A percentile compares a stretch with the other conserved stretches of the same genome.
Evolutionary conservation across 2,113 vertebrate species (phyloP).

Genomic region (Loxodonta africana): DNA sequence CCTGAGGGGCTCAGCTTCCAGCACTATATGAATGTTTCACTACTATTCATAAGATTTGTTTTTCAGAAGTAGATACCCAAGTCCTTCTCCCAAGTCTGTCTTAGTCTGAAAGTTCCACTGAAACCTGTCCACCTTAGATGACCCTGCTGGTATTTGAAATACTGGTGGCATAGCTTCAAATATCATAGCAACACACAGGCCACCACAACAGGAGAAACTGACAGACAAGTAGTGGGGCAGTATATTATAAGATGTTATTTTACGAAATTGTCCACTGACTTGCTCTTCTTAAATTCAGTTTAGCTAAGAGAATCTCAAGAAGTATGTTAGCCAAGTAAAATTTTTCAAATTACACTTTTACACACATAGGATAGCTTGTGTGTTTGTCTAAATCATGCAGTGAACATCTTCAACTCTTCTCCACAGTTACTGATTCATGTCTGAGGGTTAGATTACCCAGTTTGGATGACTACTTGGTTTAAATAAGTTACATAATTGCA

Average conservation of each 20-base stretch:
- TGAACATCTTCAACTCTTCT: not conserved
- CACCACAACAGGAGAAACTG: too few species aligned
- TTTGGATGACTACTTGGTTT: conserved; percentile 42
- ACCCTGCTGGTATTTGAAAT: too few species aligned
- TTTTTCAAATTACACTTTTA: conserved; percentile 10
- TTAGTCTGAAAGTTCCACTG: too few species aligned
- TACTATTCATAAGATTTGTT: too few species aligned
- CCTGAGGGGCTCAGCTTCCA: too few species aligned
- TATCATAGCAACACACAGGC: too few species aligned
- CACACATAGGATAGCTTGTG: not conserved
- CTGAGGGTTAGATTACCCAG: not conserved
- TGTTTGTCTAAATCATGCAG: not conserved
- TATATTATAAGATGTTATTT: not conserved
- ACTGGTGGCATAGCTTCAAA: too few species aligned
- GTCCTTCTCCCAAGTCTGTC: too few species aligned
- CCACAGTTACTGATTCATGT: not conserved
- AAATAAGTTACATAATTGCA: conserved; percentile 54
- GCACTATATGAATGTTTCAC: too few species aligned
- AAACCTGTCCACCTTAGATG: too few species aligned
- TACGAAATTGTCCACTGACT: not conserved
- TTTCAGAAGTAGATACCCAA: too few species aligned
- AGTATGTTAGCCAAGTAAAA: not conserved
- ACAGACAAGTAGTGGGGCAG: not conserved
- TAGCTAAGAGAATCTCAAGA: conserved; percentile 19
- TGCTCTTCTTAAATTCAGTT: not conserved